A percentile compares a stretch with the other conserved stretches of the same genome.
phyloP scores from a whole-genome alignment of 2,888 invertebrate species.

The Mesopsocus fuscifrons region DNA sequence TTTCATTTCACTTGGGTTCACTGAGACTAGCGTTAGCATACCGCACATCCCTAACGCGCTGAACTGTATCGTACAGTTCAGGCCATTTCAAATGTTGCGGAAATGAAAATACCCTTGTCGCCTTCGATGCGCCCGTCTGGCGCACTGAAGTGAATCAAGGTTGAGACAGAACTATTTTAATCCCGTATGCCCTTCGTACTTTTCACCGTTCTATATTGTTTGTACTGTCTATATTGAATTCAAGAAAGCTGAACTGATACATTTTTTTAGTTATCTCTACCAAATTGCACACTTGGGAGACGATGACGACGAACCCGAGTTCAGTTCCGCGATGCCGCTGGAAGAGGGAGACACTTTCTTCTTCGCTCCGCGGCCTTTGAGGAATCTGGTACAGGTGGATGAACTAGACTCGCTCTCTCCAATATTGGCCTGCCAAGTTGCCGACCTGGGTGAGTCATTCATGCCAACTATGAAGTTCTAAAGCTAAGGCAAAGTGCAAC shows the following conservation, averaged over 20 bases:
- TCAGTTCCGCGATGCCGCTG: constrained; percentile 93
- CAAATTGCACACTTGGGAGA: constrained; percentile 99
- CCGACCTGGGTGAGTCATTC: constrained; percentile 50
- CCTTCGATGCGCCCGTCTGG: not conserved
- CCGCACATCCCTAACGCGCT: no score
- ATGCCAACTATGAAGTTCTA: no score
- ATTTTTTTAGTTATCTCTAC: constrained; percentile 64
- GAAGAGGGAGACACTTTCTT: constrained; percentile 99
- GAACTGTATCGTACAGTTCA: no score
- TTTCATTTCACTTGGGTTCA: no score
- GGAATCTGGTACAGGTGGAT: constrained; percentile 91
- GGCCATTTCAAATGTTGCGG: not conserved
- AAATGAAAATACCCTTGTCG: not conserved
- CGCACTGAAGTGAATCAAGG: not conserved
- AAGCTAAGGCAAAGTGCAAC: no score
- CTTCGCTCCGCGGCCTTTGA: constrained; percentile 82
- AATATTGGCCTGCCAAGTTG: constrained; percentile 64
- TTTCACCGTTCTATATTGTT: no score
- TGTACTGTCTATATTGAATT: constrained; percentile 4
- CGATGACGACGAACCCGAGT: constrained; percentile 97
- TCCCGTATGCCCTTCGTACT: not conserved
- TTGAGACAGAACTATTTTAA: not conserved
- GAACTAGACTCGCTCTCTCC: constrained; percentile 93
- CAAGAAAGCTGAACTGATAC: no score
- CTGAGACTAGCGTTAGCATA: no score